These are phyloP conservation scores for Drosophila multiciliata DNA, from an alignment of 2,888 invertebrate species.

Conservation along the genomic window DNA sequence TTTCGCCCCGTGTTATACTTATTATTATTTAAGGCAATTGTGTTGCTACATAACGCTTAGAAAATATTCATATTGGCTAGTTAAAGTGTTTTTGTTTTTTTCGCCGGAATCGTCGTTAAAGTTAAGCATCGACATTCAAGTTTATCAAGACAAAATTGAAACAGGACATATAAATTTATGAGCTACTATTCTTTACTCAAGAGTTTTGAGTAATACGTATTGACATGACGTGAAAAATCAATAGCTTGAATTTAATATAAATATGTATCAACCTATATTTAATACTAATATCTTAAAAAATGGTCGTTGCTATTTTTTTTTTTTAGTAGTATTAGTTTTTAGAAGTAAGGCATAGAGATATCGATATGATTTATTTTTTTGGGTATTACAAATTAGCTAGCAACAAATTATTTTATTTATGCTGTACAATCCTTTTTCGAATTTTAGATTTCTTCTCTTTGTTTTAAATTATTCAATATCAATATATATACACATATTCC, in stretches of 20 bases:
- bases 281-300: background rate
- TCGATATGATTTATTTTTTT: background rate
- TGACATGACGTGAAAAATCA: background rate
- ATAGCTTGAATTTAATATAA: background rate
- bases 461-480: background rate
- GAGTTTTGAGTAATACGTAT: background rate
- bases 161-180: background rate
- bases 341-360: background rate
- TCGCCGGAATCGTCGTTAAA: constrained; percentile 33
- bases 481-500: background rate
- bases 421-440: background rate
- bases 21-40: constrained; percentile 54
- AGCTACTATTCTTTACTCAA: background rate
- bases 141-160: constrained; percentile 1
- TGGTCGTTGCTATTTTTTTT: background rate
- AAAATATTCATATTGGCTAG: constrained; percentile 41
- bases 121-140: constrained; percentile 13
- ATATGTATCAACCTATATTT: background rate
- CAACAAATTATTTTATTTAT: background rate
- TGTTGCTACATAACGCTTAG: constrained; percentile 12
- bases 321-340: background rate
- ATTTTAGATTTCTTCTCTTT: background rate
- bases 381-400: background rate
- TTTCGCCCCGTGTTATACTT: constrained; percentile 38
- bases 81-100: constrained; percentile 35